Percentiles rank a stretch among this genome's conserved stretches.
Evolutionary conservation across 2,797 vertebrate species (phyloP).

Genomic region (Falco rusticolus): DNA sequence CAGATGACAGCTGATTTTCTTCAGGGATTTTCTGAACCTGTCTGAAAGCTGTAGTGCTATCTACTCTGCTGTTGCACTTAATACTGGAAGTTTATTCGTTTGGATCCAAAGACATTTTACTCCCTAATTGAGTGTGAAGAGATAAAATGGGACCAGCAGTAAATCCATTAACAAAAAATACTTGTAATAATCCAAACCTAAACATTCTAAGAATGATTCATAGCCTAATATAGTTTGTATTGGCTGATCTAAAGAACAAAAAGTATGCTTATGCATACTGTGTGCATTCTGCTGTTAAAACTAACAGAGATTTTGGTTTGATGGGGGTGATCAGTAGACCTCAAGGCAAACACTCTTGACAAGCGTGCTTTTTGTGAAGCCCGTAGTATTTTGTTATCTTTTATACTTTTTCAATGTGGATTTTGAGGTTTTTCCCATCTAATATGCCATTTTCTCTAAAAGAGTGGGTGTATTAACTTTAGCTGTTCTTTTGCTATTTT

Average conservation of each 20-base stretch:
- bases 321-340: neutral
- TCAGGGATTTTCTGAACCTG: slow-evolving; percentile 30
- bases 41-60: neutral
- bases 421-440: neutral
- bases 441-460: neutral
- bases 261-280: neutral
- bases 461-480: neutral
- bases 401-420: neutral
- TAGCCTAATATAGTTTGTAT: neutral
- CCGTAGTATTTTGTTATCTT: neutral
- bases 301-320: neutral
- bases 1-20: slow-evolving; percentile 59
- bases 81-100: neutral
- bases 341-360: neutral
- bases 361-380: neutral
- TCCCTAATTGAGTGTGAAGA: neutral
- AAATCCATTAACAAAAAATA: neutral
- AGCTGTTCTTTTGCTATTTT: neutral
- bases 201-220: neutral
- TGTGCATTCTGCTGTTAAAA: neutral
- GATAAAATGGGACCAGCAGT: neutral
- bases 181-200: neutral
- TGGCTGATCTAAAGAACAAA: neutral
- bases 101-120: neutral
- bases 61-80: slow-evolving; percentile 48